Evolutionary conservation across 2,797 vertebrate species (phyloP).

Genomic region (Vespertilio murinus): DNA sequence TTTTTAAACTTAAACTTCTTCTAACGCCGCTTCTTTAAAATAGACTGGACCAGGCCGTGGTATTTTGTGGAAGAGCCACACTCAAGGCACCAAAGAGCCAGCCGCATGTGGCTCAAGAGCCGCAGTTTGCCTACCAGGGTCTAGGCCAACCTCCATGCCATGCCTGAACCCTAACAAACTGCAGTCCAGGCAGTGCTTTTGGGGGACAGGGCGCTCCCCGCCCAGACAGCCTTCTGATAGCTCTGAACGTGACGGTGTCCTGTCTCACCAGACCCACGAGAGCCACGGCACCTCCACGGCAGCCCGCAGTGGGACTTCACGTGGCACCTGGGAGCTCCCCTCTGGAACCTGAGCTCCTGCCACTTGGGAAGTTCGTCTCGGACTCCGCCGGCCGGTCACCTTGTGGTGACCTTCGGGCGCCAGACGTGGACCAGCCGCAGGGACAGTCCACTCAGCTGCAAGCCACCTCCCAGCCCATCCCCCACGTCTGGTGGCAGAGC

Average conservation of each 20-base stretch:
- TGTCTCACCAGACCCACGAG: fast-evolving
- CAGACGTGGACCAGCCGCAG: background rate
- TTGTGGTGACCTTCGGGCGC: background rate
- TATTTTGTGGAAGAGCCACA: too few relatives aligned
- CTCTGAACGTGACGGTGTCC: background rate
- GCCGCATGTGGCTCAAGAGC: too few relatives aligned
- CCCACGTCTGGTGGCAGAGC: background rate
- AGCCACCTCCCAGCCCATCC: background rate
- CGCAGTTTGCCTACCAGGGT: too few relatives aligned
- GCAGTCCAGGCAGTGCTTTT: too few relatives aligned
- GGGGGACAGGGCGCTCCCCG: background rate
- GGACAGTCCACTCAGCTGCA: background rate
- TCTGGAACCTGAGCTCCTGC: background rate
- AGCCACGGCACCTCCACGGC: background rate
- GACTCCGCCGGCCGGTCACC: background rate
- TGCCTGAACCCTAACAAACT: background rate
- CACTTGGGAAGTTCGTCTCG: background rate
- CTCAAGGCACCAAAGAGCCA: too few relatives aligned
- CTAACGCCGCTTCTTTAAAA: too few relatives aligned
- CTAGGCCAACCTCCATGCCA: background rate
- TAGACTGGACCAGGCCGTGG: too few relatives aligned
- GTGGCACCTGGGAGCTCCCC: background rate
- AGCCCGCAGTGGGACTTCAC: background rate
- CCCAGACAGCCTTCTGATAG: background rate
- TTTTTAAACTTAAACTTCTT: too few relatives aligned